phyloP scores from a whole-genome alignment of 2,797 vertebrate genomes.

The Dermochelys coriacea region DNA sequence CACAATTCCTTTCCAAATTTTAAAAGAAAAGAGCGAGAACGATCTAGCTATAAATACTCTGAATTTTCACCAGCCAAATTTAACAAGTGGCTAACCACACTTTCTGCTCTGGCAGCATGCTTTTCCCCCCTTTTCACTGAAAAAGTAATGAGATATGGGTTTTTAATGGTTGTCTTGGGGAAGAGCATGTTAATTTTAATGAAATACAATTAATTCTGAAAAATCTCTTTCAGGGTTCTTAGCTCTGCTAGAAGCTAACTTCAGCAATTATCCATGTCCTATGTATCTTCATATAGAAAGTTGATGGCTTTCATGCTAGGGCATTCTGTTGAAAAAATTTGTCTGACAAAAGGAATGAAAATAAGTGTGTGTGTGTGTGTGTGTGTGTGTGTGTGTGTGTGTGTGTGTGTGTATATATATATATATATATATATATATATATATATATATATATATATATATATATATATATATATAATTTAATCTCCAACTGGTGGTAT shows the following conservation, averaged over 20 bases:
- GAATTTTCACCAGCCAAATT: background rate
- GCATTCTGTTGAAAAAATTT: background rate
- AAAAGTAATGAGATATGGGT: background rate
- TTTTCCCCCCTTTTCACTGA: background rate
- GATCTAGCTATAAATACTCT: background rate
- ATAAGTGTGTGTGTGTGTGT: too few relatives aligned
- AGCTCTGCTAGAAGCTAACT: conserved; percentile 2
- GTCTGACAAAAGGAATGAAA: background rate
- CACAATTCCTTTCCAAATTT: background rate
- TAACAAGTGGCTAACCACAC: background rate
- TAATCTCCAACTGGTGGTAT: background rate
- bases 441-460: too few relatives aligned
- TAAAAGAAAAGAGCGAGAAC: background rate
- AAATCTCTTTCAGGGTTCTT: background rate
- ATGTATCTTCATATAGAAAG: background rate
- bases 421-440: too few relatives aligned
- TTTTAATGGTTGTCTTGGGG: background rate
- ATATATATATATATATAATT: background rate
- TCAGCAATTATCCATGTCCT: background rate
- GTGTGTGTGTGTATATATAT: too few relatives aligned
- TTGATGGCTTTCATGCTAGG: background rate
- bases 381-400: too few relatives aligned
- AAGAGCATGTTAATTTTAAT: background rate
- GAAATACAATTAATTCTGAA: conserved; percentile 13
- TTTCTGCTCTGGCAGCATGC: background rate